phyloP scores from a whole-genome alignment of 2,888 invertebrate genomes.

The Sarcophaga caerulescens region DNA sequence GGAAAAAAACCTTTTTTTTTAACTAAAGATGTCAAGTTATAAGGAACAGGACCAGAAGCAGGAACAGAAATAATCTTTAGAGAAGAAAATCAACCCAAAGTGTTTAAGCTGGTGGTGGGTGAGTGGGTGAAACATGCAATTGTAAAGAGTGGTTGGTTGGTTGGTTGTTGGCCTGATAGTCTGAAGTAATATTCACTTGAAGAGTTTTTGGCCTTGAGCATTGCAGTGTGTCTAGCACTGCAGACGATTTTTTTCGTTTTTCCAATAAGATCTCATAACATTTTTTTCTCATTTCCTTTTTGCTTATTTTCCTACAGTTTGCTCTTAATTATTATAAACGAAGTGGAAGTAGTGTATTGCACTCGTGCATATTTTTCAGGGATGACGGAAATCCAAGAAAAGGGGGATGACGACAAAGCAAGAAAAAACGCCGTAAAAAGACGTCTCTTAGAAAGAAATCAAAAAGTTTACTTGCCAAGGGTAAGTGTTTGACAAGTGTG shows the following conservation, averaged over 20 bases:
- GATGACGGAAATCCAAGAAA: slow-evolving; percentile 33
- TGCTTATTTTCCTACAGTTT: slow-evolving; percentile 11
- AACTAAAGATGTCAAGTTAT: slow-evolving; percentile 32
- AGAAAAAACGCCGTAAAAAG: background rate
- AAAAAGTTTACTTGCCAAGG: slow-evolving; percentile 31
- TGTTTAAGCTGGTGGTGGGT: background rate
- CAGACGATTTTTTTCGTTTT: slow-evolving; percentile 23
- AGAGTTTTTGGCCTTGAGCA: slow-evolving; percentile 64
- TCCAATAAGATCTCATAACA: slow-evolving; percentile 6
- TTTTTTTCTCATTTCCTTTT: slow-evolving; percentile 7
- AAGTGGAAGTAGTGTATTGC: slow-evolving; percentile 13
- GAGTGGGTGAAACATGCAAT: background rate
- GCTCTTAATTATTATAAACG: slow-evolving; percentile 47
- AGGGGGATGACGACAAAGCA: background rate
- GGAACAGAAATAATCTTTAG: slow-evolving; percentile 25
- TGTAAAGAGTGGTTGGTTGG: slow-evolving; percentile 23
- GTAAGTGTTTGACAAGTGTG: slow-evolving; percentile 62
- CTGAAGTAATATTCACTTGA: slow-evolving; percentile 45
- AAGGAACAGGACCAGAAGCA: slow-evolving; percentile 21
- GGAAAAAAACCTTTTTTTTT: background rate
- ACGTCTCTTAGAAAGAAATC: slow-evolving; percentile 25
- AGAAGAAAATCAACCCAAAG: background rate
- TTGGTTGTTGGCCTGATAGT: slow-evolving; percentile 22
- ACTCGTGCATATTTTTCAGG: slow-evolving; percentile 14
- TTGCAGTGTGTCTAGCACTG: slow-evolving; percentile 16